Conservation (phyloP, 1,140 invertebrate genomes). For the Diorhabda sublineata region DNA sequence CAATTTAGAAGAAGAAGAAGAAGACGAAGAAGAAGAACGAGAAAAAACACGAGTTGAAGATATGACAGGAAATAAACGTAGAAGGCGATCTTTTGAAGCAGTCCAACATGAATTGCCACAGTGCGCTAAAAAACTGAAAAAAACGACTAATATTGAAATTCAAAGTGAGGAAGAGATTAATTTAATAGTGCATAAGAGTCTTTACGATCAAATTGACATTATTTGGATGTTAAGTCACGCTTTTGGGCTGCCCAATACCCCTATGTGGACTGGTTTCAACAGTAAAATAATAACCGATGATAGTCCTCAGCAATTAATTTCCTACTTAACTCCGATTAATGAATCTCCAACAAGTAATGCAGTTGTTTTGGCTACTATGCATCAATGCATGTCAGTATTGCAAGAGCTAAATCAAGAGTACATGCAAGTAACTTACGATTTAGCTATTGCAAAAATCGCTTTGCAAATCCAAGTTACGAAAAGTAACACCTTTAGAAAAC, state of each 20-base stretch:
- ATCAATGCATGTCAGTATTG: conserved; percentile 31
- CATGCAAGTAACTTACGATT: too few relatives aligned
- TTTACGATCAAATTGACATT: too few relatives aligned
- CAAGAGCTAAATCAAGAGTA: too few relatives aligned
- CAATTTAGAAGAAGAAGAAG: background rate
- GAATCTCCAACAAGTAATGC: conserved; percentile 34
- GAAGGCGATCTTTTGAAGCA: conserved; percentile 26
- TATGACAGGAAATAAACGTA: conserved; percentile 23
- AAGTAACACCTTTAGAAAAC: too few relatives aligned
- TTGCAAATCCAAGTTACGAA: too few relatives aligned
- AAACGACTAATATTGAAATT: conserved; percentile 16
- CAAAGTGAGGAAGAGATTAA: conserved; percentile 6
- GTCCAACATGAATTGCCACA: conserved; percentile 17
- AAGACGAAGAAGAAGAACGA: too few relatives aligned
- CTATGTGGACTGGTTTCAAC: conserved; percentile 18
- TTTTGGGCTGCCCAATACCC: conserved; percentile 25
- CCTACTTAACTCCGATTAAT: conserved; percentile 39
- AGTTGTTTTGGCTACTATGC: conserved; percentile 44
- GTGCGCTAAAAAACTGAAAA: background rate
- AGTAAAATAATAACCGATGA: conserved; percentile 29
- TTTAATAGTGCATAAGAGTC: conserved; percentile 7
- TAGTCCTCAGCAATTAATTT: conserved; percentile 27
- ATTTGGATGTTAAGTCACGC: background rate
- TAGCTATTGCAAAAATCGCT: too few relatives aligned
- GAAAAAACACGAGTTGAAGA: conserved; percentile 2